Conservation (phyloP, 2,797 vertebrate species). For the Micropoecilia bifurca region DNA sequence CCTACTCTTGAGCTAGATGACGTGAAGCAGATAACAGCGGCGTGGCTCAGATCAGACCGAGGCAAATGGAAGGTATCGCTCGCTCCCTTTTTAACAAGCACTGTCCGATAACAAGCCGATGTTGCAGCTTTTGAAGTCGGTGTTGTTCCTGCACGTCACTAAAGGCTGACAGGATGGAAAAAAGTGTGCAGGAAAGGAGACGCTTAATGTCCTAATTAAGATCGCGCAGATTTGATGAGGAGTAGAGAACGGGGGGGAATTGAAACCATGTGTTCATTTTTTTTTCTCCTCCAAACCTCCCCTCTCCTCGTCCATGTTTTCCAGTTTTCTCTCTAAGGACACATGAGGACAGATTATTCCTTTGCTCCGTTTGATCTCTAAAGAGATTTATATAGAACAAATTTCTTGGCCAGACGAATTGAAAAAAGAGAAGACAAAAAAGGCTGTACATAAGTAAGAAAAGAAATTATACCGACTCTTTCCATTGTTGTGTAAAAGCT, state of each 20-base stretch:
- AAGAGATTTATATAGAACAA: slow-evolving; percentile 23
- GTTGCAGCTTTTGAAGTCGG: slow-evolving; percentile 58
- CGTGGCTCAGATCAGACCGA: slow-evolving; percentile 43
- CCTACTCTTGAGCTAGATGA: slow-evolving; percentile 68
- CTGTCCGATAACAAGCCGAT: slow-evolving; percentile 51
- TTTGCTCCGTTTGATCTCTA: slow-evolving; percentile 36
- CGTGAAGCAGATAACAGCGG: slow-evolving; percentile 68
- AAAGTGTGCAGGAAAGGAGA: slow-evolving; percentile 57
- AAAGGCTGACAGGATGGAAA: slow-evolving; percentile 75
- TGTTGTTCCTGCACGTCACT: slow-evolving; percentile 63
- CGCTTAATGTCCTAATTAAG: slow-evolving; percentile 77
- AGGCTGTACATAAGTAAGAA: slow-evolving; percentile 12
- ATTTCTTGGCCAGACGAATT: slow-evolving; percentile 19
- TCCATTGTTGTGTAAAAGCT: slow-evolving; percentile 21
- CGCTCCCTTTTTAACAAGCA: slow-evolving; percentile 32
- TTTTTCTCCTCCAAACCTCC: slow-evolving; percentile 37
- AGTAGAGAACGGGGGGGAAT: slow-evolving; percentile 67
- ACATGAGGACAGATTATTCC: slow-evolving; percentile 25
- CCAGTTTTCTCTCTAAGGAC: slow-evolving; percentile 26
- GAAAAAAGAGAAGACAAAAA: background rate
- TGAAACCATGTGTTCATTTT: slow-evolving; percentile 71
- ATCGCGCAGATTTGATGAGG: slow-evolving; percentile 74
- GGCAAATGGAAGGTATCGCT: slow-evolving; percentile 54
- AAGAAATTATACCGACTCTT: slow-evolving; percentile 1
- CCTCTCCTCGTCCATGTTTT: slow-evolving; percentile 13